Evolutionary conservation across 2,113 vertebrate genomes (phyloP).

Genomic region (Lasiurus cinereus): DNA sequence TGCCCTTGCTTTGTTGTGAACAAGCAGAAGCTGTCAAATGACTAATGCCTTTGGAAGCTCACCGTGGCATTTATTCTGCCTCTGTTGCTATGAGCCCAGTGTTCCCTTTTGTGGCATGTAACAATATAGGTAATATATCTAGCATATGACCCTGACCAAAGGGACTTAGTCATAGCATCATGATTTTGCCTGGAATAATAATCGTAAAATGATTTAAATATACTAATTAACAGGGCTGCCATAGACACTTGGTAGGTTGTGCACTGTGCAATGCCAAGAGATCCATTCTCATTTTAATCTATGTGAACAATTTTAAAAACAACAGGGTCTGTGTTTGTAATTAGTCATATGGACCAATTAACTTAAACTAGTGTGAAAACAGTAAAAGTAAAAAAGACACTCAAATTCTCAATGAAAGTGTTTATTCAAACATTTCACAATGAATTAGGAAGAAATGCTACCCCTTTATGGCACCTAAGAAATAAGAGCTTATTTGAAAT

Average conservation of each 20-base stretch:
- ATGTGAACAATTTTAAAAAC: background rate
- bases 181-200: constrained; percentile 49
- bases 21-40: constrained; percentile 74
- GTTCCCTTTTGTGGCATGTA: constrained; percentile 12
- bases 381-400: background rate
- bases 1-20: constrained; percentile 73
- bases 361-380: background rate
- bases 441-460: background rate
- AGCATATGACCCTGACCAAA: constrained; percentile 59
- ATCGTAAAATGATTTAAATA: background rate
- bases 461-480: background rate
- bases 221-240: background rate
- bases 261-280: background rate
- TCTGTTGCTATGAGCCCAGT: constrained; percentile 72
- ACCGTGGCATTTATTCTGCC: constrained; percentile 66
- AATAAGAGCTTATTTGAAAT: constrained; percentile 18
- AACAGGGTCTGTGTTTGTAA: constrained; percentile 18
- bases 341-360: constrained; percentile 32
- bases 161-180: constrained; percentile 53
- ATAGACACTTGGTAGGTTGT: background rate
- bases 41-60: constrained; percentile 77
- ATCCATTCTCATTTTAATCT: background rate
- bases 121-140: constrained; percentile 57
- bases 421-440: background rate
- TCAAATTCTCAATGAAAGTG: background rate